These are phyloP conservation scores for Lacanobia oleracea DNA, from an alignment of 2,888 invertebrate species.

Conservation along the genomic window DNA sequence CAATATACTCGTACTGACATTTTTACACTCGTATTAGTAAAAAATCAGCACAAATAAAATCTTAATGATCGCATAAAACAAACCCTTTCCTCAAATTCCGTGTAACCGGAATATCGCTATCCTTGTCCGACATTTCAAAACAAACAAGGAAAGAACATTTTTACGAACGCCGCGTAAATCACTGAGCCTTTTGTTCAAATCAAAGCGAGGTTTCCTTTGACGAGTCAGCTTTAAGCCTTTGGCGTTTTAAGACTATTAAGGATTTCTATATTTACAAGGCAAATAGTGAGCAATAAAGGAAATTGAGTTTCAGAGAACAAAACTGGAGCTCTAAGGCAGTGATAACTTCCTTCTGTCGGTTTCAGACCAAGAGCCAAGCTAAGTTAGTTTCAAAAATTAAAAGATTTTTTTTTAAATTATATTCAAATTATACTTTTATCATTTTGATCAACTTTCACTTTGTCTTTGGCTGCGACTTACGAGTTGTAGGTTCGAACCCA, in stretches of 20 bases:
- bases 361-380: no score
- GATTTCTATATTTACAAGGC: conserved; percentile 23
- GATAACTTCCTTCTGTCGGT: neutral
- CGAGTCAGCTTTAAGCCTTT: conserved; percentile 42
- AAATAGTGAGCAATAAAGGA: neutral
- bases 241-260: conserved; percentile 34
- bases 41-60: neutral
- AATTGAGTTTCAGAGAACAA: neutral
- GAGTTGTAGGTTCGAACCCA: no score
- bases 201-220: conserved; percentile 64
- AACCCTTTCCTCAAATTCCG: conserved; percentile 31
- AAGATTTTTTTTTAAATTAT: no score
- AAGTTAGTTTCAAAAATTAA: no score
- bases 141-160: conserved; percentile 57
- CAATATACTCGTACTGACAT: no score
- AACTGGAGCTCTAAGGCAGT: neutral
- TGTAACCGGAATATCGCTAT: conserved; percentile 50
- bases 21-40: no score
- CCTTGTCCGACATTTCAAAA: conserved; percentile 50
- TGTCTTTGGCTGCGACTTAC: no score
- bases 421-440: no score
- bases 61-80: conserved; percentile 34
- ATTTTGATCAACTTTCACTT: no score
- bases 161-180: conserved; percentile 60
- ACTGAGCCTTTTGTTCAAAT: conserved; percentile 62